Base-by-base conservation (phyloP, 2,797 vertebrate genomes). In the Salarias fasciatus region DNA sequence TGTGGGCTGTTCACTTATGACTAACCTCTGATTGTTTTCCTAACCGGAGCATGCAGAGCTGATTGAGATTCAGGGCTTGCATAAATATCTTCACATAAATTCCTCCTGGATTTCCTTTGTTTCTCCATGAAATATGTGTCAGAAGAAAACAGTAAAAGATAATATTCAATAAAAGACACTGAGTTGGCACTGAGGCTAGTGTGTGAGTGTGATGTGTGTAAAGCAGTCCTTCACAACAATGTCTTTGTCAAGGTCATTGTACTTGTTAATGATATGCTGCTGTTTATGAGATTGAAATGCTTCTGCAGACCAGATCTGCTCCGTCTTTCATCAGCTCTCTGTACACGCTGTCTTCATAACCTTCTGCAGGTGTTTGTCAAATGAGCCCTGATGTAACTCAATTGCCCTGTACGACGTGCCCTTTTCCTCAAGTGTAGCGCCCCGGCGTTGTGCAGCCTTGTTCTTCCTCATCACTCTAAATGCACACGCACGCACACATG, bases 301-400 rank as follows among this genome's bases (percentile, higher is more conserved):
- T 18, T 57, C 9, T 53, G 18, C 6, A 9, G 5, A 18, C 42
- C 40, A 40, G 38, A 30, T 33, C 45, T 38, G 13, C 15, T 42
- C 33, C 42, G 6, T 30, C 40, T 13, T 56, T 63, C 42, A 5
- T 49, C 67, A 29, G 11, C 56, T 51, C 43, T 41, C 46, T 58
- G 43, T 33, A 9, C 47, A 14, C 9, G 28, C 29, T 54, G 45
- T 55, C 24, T 57, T 55, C 35, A 35, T 49, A 68, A 75, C 28
- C 43, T 42, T 60, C 52, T 49, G 66, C 62, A 56, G 63, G 55
- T 53, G 69, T 83, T 71, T 77, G 3, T 78, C 55, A 77, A 74
- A 73, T 61, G 52, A 81, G 48, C 63, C n/a, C 43, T 53, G 49
- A 58, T 70, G 42, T 42, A 36, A 69, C 64, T 64, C 49, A 69